Evolutionary conservation across 2,888 invertebrate genomes (phyloP).

Genomic region (Stictocephala bisonia): DNA sequence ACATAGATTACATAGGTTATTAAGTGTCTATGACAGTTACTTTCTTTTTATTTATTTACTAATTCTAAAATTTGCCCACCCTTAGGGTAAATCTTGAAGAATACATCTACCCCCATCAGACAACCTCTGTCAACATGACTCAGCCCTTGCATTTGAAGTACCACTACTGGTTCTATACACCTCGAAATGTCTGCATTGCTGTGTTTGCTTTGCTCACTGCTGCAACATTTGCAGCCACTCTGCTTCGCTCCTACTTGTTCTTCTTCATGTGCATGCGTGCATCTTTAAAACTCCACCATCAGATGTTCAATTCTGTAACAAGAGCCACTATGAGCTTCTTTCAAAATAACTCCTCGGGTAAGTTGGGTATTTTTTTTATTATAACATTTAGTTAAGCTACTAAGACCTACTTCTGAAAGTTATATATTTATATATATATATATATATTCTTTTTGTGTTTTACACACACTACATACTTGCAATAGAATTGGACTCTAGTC

Average conservation of each 20-base stretch:
- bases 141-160: not conserved
- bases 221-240: slow-evolving; percentile 67
- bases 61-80: too few relatives aligned
- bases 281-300: slow-evolving; percentile 81
- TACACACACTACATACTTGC: too few relatives aligned
- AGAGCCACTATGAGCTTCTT: slow-evolving; percentile 88
- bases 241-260: slow-evolving; percentile 75
- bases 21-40: not conserved
- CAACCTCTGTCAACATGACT: not conserved
- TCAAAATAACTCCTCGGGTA: slow-evolving; percentile 85
- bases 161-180: slow-evolving; percentile 1
- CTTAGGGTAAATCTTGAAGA: slow-evolving; percentile 71
- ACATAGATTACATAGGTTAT: not conserved
- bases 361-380: slow-evolving; percentile 53
- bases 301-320: slow-evolving; percentile 87
- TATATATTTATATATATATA: too few relatives aligned
- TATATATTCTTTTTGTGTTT: too few relatives aligned
- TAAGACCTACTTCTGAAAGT: not conserved
- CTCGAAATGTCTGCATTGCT: slow-evolving; percentile 64
- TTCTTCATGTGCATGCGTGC: slow-evolving; percentile 83
- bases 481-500: too few relatives aligned
- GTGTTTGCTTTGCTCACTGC: slow-evolving; percentile 72
- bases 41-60: not conserved
- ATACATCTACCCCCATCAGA: slow-evolving; percentile 31
- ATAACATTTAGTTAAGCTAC: not conserved